phyloP scores from a whole-genome alignment of 2,113 vertebrate genomes.

The Passerina amoena region DNA sequence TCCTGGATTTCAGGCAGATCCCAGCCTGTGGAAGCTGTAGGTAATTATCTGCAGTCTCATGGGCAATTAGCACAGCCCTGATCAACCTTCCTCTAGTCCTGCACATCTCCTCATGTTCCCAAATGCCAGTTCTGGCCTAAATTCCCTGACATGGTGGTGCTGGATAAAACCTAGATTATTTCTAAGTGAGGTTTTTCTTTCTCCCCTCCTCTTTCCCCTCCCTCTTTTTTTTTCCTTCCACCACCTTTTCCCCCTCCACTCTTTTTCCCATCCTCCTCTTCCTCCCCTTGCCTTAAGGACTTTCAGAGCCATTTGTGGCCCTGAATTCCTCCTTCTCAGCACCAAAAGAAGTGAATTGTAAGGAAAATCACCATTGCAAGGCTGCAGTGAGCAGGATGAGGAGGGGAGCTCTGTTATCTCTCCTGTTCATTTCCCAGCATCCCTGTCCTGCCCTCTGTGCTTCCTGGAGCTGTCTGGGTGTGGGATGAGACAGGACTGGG shows the following conservation, averaged over 20 bases:
- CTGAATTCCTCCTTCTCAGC: neutral
- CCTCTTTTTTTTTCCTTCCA: too few species aligned
- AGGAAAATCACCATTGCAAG: neutral
- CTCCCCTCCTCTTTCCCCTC: too few species aligned
- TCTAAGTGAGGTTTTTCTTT: neutral
- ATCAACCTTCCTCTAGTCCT: neutral
- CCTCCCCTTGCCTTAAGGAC: neutral
- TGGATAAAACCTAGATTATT: neutral
- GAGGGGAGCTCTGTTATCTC: neutral
- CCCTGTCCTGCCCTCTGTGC: fast-evolving
- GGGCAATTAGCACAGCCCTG: neutral
- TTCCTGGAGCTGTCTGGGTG: neutral
- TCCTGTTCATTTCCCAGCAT: neutral
- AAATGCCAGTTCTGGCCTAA: neutral
- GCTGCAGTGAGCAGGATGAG: neutral
- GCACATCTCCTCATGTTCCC: neutral
- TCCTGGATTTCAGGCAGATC: neutral
- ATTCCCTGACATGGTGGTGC: neutral
- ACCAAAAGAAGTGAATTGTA: neutral
- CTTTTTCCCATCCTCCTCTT: neutral
- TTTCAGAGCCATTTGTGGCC: neutral
- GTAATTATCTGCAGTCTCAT: neutral
- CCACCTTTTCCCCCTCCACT: too few species aligned
- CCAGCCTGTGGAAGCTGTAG: neutral
- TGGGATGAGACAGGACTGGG: neutral